A percentile compares a stretch with the other conserved stretches of the same genome.
Evolutionary conservation across 1,140 invertebrate species (phyloP).

Genomic region (Rhagoletis zephyria): DNA sequence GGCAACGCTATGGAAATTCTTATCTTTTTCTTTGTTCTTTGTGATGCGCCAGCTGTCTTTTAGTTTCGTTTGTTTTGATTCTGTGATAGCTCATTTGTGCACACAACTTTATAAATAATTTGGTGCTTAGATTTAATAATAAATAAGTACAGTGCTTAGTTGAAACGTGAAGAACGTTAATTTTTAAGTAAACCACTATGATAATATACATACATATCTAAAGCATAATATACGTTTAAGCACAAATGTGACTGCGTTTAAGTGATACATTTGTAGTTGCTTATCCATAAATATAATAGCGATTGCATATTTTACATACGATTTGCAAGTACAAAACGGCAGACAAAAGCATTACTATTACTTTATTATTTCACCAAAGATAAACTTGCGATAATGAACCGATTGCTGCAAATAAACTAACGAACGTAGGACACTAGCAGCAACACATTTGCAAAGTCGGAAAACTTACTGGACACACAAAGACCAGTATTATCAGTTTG

Average conservation of each 20-base stretch:
- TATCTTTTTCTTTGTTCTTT: background rate
- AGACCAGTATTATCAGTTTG: background rate
- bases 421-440: background rate
- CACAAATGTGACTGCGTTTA: too few species aligned
- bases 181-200: too few species aligned
- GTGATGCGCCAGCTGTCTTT: background rate
- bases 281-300: background rate
- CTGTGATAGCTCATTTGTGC: background rate
- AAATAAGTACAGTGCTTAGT: too few species aligned
- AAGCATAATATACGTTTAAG: too few species aligned
- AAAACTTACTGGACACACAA: background rate
- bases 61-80: constrained; percentile 31
- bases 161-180: too few species aligned
- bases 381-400: background rate
- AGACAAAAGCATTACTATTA: background rate
- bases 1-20: background rate
- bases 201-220: background rate
- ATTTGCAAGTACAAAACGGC: background rate
- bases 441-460: background rate
- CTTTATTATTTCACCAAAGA: background rate
- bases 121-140: background rate
- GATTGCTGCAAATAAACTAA: background rate
- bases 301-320: background rate
- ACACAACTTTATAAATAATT: background rate
- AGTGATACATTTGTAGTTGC: background rate